phyloP scores from a whole-genome alignment of 1,140 invertebrate genomes.

The Drosophila fuyamai region DNA sequence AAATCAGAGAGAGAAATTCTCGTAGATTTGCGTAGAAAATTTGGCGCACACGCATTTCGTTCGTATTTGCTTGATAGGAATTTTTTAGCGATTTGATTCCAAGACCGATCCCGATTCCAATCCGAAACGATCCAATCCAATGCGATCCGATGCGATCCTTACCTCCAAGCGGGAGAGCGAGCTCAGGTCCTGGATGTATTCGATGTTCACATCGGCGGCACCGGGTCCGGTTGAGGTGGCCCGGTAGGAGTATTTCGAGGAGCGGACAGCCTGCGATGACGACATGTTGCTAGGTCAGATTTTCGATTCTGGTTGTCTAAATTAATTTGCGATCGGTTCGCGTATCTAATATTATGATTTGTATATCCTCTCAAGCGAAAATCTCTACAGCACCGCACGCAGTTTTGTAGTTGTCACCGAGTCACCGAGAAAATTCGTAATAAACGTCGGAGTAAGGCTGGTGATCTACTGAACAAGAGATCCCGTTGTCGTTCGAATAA shows the following conservation, averaged over 20 bases:
- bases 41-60: constrained; percentile 47
- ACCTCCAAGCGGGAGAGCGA: constrained; percentile 97
- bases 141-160: constrained; percentile 73
- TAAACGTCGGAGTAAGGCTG: constrained; percentile 85
- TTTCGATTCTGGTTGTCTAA: constrained; percentile 44
- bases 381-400: constrained; percentile 81
- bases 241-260: constrained; percentile 95
- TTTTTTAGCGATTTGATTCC: background rate
- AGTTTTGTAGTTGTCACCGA: constrained; percentile 84
- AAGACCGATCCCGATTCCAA: background rate
- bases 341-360: constrained; percentile 40
- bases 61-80: constrained; percentile 2
- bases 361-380: constrained; percentile 57
- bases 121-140: background rate
- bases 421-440: constrained; percentile 85
- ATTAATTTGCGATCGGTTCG: constrained; percentile 54
- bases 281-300: constrained; percentile 77
- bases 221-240: constrained; percentile 89
- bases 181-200: constrained; percentile 96
- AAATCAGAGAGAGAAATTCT: constrained; percentile 25
- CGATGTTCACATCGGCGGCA: constrained; percentile 95
- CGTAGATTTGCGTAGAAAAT: constrained; percentile 28
- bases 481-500: constrained; percentile 85
- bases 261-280: constrained; percentile 92
- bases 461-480: constrained; percentile 85